Conservation (phyloP, 1,140 invertebrate species). For the Melitaea cinxia region DNA sequence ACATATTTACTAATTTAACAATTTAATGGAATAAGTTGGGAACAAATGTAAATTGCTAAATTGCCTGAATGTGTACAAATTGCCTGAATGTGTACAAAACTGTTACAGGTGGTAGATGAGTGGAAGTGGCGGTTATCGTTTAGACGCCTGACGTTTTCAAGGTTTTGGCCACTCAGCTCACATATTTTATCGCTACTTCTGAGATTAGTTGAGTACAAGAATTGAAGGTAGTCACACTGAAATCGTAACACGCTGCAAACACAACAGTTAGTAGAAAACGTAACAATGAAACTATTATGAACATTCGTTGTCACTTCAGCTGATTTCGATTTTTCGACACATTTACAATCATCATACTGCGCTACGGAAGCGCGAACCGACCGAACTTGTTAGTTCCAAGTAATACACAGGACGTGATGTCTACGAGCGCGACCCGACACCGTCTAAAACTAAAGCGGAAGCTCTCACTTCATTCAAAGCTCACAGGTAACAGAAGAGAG, state of each 20-base stretch:
- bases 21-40: no score
- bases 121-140: no score
- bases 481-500: background rate
- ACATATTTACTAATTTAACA: no score
- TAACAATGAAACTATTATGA: background rate
- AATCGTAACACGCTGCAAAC: background rate
- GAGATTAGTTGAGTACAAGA: no score
- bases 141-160: no score
- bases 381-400: no score
- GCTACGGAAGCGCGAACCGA: background rate
- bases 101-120: no score
- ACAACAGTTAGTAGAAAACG: slow-evolving; percentile 4
- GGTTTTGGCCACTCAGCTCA: no score
- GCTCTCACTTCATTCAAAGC: background rate
- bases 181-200: no score
- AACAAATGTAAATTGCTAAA: no score
- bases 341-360: background rate
- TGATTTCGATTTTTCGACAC: background rate
- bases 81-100: no score
- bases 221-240: background rate
- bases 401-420: background rate
- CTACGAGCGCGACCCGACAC: slow-evolving; percentile 5
- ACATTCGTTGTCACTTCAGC: background rate
- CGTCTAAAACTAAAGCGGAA: background rate
- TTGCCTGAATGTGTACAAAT: no score